Percentiles rank a stretch among this genome's conserved stretches.
Conservation (phyloP, 64 coral and sea anemone species). For the Exaiptasia diaphana region DNA sequence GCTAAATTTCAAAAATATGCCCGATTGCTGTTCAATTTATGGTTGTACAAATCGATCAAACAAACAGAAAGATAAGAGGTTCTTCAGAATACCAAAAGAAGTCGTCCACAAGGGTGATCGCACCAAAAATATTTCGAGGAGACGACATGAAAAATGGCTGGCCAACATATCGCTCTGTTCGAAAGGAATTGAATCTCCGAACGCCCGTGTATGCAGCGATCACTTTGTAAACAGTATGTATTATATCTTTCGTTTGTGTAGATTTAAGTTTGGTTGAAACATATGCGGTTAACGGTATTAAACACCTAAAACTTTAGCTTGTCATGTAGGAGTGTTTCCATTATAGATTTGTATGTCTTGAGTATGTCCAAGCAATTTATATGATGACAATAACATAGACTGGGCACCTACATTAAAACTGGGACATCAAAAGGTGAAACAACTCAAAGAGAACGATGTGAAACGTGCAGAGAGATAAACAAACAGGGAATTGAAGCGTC, state of each 20-base stretch:
- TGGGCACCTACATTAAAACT: not conserved
- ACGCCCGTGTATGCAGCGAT: slow-evolving; percentile 56
- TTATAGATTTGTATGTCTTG: no score
- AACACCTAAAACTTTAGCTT: no score
- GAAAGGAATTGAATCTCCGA: slow-evolving; percentile 24
- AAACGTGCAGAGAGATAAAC: not conserved
- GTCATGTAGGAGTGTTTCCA: no score
- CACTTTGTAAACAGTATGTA: slow-evolving; percentile 48
- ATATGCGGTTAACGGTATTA: no score
- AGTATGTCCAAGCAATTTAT: not conserved
- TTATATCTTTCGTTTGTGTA: no score
- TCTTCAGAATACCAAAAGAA: slow-evolving; percentile 34
- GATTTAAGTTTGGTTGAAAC: no score
- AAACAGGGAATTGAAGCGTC: not conserved
- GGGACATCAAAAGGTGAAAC: not conserved
- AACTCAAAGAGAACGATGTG: not conserved
- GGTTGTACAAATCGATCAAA: slow-evolving; percentile 55
- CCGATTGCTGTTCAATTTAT: slow-evolving; percentile 42
- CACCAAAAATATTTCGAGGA: not conserved
- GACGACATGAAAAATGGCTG: slow-evolving; percentile 46
- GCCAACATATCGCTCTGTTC: slow-evolving; percentile 11
- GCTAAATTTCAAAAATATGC: no score
- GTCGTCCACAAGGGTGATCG: not conserved
- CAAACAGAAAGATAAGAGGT: slow-evolving; percentile 28
- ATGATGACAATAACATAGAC: not conserved